Percentiles rank a stretch among this genome's conserved stretches.
Evolutionary conservation across 2,888 invertebrate species (phyloP).

Genomic region (Luperina testacea): DNA sequence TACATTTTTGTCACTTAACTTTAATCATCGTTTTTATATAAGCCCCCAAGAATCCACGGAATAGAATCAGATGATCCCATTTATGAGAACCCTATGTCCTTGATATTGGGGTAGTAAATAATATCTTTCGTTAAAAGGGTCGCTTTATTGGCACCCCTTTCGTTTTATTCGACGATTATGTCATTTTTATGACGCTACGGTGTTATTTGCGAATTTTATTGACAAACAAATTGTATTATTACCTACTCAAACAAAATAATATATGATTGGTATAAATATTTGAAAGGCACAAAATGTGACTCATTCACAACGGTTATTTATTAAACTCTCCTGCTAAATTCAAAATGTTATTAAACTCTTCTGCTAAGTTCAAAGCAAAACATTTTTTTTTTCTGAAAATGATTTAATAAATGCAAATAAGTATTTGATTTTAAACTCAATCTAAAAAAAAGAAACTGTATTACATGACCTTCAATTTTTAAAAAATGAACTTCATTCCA

Average conservation of each 20-base stretch:
- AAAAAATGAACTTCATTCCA: too few relatives aligned
- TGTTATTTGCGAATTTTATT: slow-evolving; percentile 83
- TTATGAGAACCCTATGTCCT: slow-evolving; percentile 76
- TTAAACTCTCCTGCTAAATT: too few relatives aligned
- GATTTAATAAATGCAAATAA: neutral
- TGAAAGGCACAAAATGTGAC: neutral
- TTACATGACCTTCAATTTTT: too few relatives aligned
- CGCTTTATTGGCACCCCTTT: slow-evolving; percentile 86
- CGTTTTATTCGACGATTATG: slow-evolving; percentile 86
- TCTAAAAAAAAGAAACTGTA: too few relatives aligned
- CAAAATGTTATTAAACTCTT: neutral
- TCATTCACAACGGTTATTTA: neutral
- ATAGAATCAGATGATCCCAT: slow-evolving; percentile 77
- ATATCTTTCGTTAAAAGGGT: slow-evolving; percentile 85
- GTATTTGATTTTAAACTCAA: too few relatives aligned
- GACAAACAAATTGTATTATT: slow-evolving; percentile 80
- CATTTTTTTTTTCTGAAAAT: too few relatives aligned
- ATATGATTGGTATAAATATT: neutral
- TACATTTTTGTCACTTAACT: neutral
- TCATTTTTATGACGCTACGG: slow-evolving; percentile 84
- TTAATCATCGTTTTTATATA: neutral
- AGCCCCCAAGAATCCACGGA: slow-evolving; percentile 45
- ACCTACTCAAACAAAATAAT: slow-evolving; percentile 2
- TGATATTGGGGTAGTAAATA: slow-evolving; percentile 86
- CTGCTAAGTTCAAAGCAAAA: neutral